Evolutionary conservation across 2,888 invertebrate genomes (phyloP).

Genomic region (Drosophila affinis): DNA sequence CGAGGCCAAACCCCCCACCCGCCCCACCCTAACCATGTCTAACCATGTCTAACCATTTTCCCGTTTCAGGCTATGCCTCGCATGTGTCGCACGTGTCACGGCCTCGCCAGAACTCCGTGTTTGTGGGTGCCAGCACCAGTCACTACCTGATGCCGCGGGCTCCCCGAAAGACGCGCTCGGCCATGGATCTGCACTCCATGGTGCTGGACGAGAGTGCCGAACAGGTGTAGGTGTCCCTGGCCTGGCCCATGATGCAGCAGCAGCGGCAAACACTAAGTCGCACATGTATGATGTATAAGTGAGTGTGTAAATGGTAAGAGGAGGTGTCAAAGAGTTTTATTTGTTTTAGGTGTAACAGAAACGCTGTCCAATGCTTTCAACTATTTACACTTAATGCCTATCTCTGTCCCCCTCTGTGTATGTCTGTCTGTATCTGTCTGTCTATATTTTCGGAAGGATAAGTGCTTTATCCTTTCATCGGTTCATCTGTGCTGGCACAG

Average conservation of each 20-base stretch:
- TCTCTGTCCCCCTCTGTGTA: background rate
- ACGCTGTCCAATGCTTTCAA: background rate
- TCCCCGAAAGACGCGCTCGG: constrained; percentile 91
- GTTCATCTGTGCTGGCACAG: constrained; percentile 34
- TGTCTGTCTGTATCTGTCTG: background rate
- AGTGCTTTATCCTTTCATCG: background rate
- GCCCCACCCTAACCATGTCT: no score
- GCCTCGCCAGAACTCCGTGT: constrained; percentile 92
- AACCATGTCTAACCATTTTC: background rate
- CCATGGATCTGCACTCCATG: constrained; percentile 92
- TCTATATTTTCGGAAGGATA: background rate
- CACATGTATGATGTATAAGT: background rate
- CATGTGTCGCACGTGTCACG: constrained; percentile 81
- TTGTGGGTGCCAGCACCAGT: constrained; percentile 88
- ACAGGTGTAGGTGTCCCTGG: constrained; percentile 70
- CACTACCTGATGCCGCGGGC: constrained; percentile 88
- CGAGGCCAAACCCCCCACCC: background rate
- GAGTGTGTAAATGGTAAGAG: constrained; percentile 10
- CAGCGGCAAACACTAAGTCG: background rate
- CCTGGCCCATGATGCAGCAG: background rate
- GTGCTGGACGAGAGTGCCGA: constrained; percentile 84
- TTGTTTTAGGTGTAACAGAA: background rate
- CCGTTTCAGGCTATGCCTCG: constrained; percentile 83
- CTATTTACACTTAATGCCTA: constrained; percentile 1
- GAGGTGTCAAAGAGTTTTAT: constrained; percentile 13